Percentiles rank a stretch among this genome's conserved stretches.
These are phyloP conservation scores for Serripes groenlandicus DNA, from an alignment of 2,888 invertebrate genomes.

Conservation along the genomic window DNA sequence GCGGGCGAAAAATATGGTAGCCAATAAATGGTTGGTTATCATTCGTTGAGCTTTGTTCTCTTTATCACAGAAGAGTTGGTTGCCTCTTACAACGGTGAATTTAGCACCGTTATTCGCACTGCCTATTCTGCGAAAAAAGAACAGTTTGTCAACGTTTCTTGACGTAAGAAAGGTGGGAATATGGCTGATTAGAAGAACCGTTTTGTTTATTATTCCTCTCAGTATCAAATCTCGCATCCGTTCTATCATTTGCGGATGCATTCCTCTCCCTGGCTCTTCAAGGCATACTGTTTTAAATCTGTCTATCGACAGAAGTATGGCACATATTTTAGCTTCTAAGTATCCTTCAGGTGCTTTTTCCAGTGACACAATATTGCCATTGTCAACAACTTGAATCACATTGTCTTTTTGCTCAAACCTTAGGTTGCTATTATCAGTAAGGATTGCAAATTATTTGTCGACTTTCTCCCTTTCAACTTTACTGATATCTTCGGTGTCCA, in stretches of 20 bases:
- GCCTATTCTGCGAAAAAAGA: not conserved
- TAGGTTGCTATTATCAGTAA: not conserved
- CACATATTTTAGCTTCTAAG: slow-evolving; percentile 19
- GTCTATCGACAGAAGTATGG: slow-evolving; percentile 17
- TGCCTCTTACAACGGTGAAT: not conserved
- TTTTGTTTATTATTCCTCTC: slow-evolving; percentile 6
- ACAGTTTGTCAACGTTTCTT: not conserved
- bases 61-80: not conserved
- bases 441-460: not conserved
- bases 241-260: slow-evolving; percentile 40
- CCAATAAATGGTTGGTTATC: not conserved
- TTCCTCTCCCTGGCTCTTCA: slow-evolving; percentile 37
- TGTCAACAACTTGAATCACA: not conserved
- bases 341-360: slow-evolving; percentile 29
- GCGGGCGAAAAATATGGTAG: not conserved
- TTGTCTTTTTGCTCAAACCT: not conserved
- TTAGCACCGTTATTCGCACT: not conserved
- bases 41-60: slow-evolving; percentile 3
- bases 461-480: not conserved
- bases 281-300: slow-evolving; percentile 27
- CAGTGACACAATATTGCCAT: not conserved
- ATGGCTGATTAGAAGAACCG: slow-evolving; percentile 9
- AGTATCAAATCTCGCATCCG: slow-evolving; percentile 26
- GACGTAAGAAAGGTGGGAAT: not conserved
- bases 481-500: not conserved